Evolutionary conservation across 2,888 invertebrate genomes (phyloP).

Genomic region (Arenicola marina): DNA sequence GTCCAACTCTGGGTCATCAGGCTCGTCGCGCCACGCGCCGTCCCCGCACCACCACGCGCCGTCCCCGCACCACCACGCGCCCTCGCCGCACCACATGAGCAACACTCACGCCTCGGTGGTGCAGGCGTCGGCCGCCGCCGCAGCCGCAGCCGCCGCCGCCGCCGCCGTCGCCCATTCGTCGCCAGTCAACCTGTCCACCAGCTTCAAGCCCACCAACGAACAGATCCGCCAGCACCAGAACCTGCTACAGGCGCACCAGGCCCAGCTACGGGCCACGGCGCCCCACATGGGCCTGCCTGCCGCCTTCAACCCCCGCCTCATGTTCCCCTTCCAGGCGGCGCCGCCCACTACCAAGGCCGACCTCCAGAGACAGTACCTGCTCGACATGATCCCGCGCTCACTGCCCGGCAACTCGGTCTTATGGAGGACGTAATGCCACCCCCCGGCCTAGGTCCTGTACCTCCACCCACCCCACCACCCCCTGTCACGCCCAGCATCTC

Average conservation of each 20-base stretch:
- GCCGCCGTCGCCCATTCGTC: background rate
- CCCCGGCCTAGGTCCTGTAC: no score
- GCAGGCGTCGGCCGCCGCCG: background rate
- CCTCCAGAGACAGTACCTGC: constrained; percentile 87
- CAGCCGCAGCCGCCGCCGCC: no score
- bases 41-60: background rate
- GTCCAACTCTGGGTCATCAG: background rate
- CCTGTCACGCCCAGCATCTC: no score
- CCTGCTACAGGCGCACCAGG: constrained; percentile 60
- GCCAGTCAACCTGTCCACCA: constrained; percentile 34
- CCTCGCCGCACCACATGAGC: constrained; percentile 5
- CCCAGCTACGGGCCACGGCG: constrained; percentile 54
- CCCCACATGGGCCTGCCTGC: constrained; percentile 42
- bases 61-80: background rate
- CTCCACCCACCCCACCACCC: no score
- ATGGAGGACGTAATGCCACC: constrained; percentile 11
- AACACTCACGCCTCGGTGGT: constrained; percentile 7
- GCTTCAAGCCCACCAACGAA: constrained; percentile 47
- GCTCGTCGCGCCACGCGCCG: background rate
- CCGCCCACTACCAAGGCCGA: constrained; percentile 40
- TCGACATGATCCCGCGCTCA: constrained; percentile 80
- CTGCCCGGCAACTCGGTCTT: constrained; percentile 15
- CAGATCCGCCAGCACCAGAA: constrained; percentile 56
- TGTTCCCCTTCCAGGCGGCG: constrained; percentile 38
- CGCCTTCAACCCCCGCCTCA: constrained; percentile 49